Base-by-base conservation (phyloP, 2,113 vertebrate species). In the Sus scrofa region DNA sequence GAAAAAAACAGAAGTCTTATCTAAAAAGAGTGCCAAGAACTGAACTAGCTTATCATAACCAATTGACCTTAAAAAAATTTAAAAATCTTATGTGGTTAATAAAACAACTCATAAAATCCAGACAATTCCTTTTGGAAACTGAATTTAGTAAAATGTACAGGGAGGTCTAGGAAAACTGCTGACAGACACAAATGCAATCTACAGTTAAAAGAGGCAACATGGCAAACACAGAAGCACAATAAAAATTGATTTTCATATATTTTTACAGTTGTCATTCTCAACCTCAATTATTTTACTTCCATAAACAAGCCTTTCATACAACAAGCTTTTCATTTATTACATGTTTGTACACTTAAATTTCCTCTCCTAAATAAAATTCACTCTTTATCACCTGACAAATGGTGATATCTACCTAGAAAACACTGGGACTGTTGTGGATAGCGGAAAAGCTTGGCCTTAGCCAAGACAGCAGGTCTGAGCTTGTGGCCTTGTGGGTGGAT, bases 21-120 rank as follows among this genome's bases (percentile, higher is more conserved):
- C 62, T 86, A 96, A 74, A 89, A 89, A 54, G n/a, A 82, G 30
- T 78, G 75, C 39, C 62, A 86, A 90, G 30, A 85, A 88, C 32
- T 27, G 30, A 85, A 88, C 32, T 27, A 79, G 54, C 7, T 58
- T 24, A 56, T 73, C 32, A 34, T 95, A 95, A 93, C 68, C n/a
- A 94, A 56, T 1, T 63, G 39, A 77, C 14, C 37, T 85, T 63
- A 84, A 84, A 50, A 95, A 93, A 95, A 34, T 13, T 16, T 73
- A 30, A 83, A 89, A 12, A 32, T 52, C 86, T 91, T 89, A 67
- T 86, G 16, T 73, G 58, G 32, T 39, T 90, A 75, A 70, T 89
- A 89, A 81, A 91, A 56, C 37, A 65, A 62, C 13, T 87, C 15
- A 32, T 22, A 82, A 86, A 54, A 67, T 20, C 10, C 60, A 82